Percentiles rank a stretch among this genome's conserved stretches.
Evolutionary conservation across 1,140 invertebrate species (phyloP).

Genomic region (Campoletis sonorensis): DNA sequence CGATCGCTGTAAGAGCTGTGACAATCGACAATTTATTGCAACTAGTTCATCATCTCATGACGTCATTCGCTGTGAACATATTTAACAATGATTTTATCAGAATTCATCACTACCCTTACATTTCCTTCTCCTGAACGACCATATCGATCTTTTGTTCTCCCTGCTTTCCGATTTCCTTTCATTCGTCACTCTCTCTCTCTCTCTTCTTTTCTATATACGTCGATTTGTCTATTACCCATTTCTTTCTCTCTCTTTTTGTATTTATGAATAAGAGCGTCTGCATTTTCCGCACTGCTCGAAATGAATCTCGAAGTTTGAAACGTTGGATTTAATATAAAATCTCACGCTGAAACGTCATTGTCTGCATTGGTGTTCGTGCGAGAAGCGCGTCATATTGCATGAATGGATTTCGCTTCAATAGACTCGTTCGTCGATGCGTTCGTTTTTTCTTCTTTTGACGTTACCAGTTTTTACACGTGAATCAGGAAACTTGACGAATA

Average conservation of each 20-base stretch:
- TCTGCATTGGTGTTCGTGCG: background rate
- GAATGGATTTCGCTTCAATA: constrained; percentile 1
- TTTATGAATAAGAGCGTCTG: background rate
- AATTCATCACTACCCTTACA: background rate
- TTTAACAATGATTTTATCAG: background rate
- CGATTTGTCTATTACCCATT: background rate
- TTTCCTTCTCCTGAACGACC: background rate
- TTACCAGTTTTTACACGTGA: too few relatives aligned
- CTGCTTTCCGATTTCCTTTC: too few relatives aligned
- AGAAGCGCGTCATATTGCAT: constrained; percentile 6
- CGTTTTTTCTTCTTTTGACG: background rate
- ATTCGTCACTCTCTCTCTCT: too few relatives aligned
- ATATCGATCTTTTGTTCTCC: background rate
- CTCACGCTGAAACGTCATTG: background rate
- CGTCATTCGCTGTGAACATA: background rate
- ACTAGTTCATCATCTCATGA: background rate
- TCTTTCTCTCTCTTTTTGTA: background rate
- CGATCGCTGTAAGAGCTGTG: background rate
- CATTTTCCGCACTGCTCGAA: too few relatives aligned
- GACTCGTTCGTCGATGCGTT: background rate
- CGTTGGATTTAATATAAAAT: background rate
- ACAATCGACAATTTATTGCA: background rate
- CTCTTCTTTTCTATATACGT: too few relatives aligned
- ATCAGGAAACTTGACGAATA: too few relatives aligned
- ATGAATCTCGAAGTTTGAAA: background rate